Evolutionary conservation across 2,113 vertebrate species (phyloP).

Genomic region (Aplodontia rufa): DNA sequence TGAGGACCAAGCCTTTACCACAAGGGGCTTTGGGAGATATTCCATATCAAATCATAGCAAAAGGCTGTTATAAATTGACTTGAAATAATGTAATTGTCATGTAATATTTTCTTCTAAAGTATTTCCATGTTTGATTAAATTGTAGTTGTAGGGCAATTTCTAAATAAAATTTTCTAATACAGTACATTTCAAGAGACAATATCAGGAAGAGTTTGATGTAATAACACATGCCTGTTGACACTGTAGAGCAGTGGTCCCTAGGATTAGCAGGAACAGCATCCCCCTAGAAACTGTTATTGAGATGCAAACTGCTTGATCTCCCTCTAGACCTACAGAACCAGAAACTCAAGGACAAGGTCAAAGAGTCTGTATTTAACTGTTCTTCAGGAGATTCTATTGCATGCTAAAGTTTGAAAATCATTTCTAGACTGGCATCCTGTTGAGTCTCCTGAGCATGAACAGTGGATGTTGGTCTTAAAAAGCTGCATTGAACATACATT

Average conservation of each 20-base stretch:
- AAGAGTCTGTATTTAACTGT: neutral
- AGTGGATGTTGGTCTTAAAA: neutral
- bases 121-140: neutral
- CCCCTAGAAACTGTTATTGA: neutral
- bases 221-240: neutral
- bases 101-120: neutral
- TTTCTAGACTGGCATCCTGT: neutral
- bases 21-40: neutral
- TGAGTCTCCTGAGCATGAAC: neutral
- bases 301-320: neutral
- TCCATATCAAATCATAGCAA: neutral
- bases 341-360: neutral
- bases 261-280: neutral
- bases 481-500: neutral
- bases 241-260: neutral
- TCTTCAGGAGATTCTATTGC: neutral
- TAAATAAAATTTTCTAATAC: neutral
- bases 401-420: neutral
- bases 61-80: neutral
- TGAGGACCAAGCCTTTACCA: neutral
- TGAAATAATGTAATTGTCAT: conserved; percentile 9
- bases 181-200: neutral
- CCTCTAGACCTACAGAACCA: neutral
- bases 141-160: neutral
- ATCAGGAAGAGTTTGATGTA: neutral